Evolutionary conservation across 2,113 vertebrate genomes (phyloP).

Genomic region (Dolichotis patagonum): DNA sequence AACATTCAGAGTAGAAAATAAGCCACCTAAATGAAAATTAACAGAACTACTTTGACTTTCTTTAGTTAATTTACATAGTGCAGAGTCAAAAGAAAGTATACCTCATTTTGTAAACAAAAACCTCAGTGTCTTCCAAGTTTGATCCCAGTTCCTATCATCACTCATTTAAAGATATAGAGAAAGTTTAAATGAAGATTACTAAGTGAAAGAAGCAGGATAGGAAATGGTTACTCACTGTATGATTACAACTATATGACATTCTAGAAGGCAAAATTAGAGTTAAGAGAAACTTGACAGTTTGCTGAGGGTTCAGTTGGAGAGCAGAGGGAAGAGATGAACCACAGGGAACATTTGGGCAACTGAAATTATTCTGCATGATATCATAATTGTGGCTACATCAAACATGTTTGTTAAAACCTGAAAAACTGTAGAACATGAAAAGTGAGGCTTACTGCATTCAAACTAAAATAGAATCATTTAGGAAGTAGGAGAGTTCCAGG

Average conservation of each 20-base stretch:
- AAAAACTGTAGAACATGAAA: not conserved
- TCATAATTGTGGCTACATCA: not conserved
- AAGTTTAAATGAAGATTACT: not conserved
- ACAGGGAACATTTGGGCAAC: not conserved
- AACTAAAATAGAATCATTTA: slow-evolving; percentile 40
- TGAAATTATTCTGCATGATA: not conserved
- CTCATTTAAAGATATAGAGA: not conserved
- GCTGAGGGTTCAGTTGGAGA: not conserved
- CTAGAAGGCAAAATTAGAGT: not conserved
- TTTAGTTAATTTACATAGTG: not conserved
- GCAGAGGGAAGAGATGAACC: not conserved
- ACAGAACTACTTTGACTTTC: slow-evolving; percentile 24
- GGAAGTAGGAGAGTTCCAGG: not conserved
- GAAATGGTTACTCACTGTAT: not conserved
- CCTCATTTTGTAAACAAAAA: slow-evolving; percentile 30
- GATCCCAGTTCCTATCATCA: not conserved
- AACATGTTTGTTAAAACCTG: not conserved
- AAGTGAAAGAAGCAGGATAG: not conserved
- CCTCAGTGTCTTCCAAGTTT: not conserved
- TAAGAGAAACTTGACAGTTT: not conserved
- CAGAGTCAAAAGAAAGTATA: slow-evolving; percentile 17
- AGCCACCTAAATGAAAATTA: not conserved
- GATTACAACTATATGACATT: slow-evolving; percentile 1
- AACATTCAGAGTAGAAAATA: not conserved
- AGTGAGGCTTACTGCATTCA: not conserved